These are phyloP conservation scores for Polyodon spathula DNA, from an alignment of 2,113 vertebrate species.

Conservation along the genomic window DNA sequence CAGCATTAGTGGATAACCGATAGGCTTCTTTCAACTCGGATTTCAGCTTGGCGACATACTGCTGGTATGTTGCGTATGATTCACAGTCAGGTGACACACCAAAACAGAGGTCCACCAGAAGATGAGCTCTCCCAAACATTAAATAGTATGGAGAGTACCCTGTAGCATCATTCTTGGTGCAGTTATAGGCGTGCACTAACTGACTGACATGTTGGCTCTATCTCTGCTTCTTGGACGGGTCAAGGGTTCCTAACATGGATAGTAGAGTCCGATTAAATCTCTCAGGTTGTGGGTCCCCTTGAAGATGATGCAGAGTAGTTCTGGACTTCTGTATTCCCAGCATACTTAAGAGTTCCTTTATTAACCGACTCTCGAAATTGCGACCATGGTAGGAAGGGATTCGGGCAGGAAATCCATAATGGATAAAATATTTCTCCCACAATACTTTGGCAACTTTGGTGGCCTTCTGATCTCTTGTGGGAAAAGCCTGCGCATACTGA, in stretches of 20 bases:
- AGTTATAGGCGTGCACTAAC: too few relatives aligned
- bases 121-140: too few relatives aligned
- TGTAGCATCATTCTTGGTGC: too few relatives aligned
- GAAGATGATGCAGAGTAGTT: not conserved
- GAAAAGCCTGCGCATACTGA: slow-evolving; percentile 3
- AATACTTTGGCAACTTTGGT: slow-evolving; percentile 10
- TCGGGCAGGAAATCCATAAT: slow-evolving; percentile 6
- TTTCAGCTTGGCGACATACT: not conserved
- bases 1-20: not conserved
- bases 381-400: slow-evolving; percentile 4
- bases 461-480: slow-evolving; percentile 9
- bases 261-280: slow-evolving; percentile 7
- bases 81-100: not conserved
- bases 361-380: slow-evolving; percentile 6
- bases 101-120: too few relatives aligned
- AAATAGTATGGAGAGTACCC: too few relatives aligned
- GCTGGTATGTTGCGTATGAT: not conserved
- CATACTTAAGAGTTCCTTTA: slow-evolving; percentile 7
- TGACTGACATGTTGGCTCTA: too few relatives aligned
- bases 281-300: slow-evolving; percentile 7
- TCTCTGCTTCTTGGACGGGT: too few relatives aligned
- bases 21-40: not conserved
- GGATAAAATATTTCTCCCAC: slow-evolving; percentile 9
- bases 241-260: too few relatives aligned
- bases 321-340: not conserved